Conservation (phyloP, 2,113 vertebrate species). For the Herpetotheres cachinnans region DNA sequence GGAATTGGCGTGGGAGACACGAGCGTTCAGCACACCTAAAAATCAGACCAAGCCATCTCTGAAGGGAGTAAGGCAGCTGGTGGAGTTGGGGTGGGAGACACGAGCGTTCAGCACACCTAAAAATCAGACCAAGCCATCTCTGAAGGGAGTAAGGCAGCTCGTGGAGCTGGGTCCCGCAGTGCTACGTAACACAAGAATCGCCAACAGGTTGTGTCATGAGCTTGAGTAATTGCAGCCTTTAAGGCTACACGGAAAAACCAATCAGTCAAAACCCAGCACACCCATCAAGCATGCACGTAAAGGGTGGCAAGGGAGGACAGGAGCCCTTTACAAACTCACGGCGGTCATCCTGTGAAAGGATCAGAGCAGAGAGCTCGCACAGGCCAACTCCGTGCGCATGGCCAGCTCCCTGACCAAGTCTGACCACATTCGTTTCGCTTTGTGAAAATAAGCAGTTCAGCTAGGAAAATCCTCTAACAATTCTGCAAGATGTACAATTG, state of each 20-base stretch:
- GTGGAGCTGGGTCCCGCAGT: neutral
- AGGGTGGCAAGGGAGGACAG: neutral
- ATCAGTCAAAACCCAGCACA: neutral
- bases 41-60: no score
- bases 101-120: rapidly evolving
- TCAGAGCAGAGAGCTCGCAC: neutral
- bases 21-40: no score
- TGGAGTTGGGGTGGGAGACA: no score
- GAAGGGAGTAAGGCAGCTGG: no score
- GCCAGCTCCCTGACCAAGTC: neutral
- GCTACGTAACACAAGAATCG: neutral
- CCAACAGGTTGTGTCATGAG: neutral
- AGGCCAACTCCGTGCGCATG: rapidly evolving
- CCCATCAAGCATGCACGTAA: neutral
- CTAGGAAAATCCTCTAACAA: neutral
- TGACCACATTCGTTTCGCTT: neutral
- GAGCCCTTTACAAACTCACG: neutral
- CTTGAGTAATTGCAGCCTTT: neutral
- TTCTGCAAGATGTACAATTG: neutral
- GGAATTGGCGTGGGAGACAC: no score
- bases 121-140: neutral
- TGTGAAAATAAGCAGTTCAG: neutral
- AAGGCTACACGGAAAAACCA: neutral
- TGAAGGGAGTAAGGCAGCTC: neutral
- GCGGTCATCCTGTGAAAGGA: neutral